phyloP scores from a whole-genome alignment of 2,113 vertebrate species.

The Dermatemys mawii region DNA sequence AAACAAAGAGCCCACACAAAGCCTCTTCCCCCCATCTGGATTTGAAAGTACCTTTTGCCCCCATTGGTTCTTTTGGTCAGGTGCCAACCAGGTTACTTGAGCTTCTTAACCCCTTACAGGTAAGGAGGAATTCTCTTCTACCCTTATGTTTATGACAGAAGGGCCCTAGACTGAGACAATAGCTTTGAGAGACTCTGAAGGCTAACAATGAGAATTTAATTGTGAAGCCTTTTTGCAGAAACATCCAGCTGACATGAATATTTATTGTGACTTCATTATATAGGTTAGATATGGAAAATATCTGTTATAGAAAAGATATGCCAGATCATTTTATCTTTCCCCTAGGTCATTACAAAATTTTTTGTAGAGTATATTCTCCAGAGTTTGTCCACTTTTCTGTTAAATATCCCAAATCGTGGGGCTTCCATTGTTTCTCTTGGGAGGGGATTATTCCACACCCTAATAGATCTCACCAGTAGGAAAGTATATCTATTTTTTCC shows the following conservation, averaged over 20 bases:
- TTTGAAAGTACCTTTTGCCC: no score
- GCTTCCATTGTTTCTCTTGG: neutral
- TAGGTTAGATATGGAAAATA: neutral
- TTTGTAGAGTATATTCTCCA: neutral
- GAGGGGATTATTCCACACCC: neutral
- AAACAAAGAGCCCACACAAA: no score
- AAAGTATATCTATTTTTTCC: neutral
- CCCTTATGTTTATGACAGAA: no score
- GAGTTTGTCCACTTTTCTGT: neutral
- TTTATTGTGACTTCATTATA: neutral
- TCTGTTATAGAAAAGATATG: constrained; percentile 4
- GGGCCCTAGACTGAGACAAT: neutral
- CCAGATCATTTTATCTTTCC: neutral
- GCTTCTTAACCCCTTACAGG: no score
- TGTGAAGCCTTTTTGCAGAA: neutral
- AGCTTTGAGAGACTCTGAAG: neutral
- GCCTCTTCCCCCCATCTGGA: no score
- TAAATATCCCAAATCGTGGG: no score
- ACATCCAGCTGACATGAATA: neutral
- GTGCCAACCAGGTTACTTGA: no score
- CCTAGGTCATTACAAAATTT: neutral
- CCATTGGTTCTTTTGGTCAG: no score
- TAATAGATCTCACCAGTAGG: neutral
- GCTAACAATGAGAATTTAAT: neutral
- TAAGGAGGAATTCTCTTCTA: no score